Evolutionary conservation across 2,888 invertebrate species (phyloP).

Genomic region (Odontothrips loti): DNA sequence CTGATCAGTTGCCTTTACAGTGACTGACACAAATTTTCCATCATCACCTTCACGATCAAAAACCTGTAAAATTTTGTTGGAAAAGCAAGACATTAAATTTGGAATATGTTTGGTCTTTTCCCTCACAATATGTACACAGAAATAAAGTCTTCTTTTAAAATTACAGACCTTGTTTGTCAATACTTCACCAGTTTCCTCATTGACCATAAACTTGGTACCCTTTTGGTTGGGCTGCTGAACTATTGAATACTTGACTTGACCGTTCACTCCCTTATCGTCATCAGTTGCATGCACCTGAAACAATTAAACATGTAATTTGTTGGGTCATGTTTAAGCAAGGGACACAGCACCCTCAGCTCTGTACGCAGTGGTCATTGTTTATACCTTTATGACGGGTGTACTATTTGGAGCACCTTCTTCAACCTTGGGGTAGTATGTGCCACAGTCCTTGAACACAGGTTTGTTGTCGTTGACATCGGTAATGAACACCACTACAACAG

Average conservation of each 20-base stretch:
- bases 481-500: constrained; percentile 92
- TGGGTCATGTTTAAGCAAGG: background rate
- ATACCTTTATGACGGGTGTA: constrained; percentile 84
- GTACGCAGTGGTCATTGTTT: background rate
- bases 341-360: background rate
- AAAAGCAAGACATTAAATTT: background rate
- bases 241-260: constrained; percentile 95
- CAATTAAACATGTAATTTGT: constrained; percentile 26
- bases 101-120: background rate
- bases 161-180: constrained; percentile 73
- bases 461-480: constrained; percentile 97
- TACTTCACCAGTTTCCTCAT: constrained; percentile 92
- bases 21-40: constrained; percentile 92
- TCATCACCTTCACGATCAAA: constrained; percentile 96
- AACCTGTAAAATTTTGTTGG: constrained; percentile 52
- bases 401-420: constrained; percentile 93
- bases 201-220: constrained; percentile 91
- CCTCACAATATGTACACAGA: background rate
- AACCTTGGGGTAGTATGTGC: constrained; percentile 87
- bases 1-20: constrained; percentile 96
- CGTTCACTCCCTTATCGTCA: constrained; percentile 92
- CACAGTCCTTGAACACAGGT: constrained; percentile 91
- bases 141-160: background rate
- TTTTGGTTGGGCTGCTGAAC: constrained; percentile 93
- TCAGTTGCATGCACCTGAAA: constrained; percentile 73